Evolutionary conservation across 2,888 invertebrate species (phyloP), one percentile per base, ranked within the genome.

Genomic region (Chrysopilus asiliformis): DNA sequence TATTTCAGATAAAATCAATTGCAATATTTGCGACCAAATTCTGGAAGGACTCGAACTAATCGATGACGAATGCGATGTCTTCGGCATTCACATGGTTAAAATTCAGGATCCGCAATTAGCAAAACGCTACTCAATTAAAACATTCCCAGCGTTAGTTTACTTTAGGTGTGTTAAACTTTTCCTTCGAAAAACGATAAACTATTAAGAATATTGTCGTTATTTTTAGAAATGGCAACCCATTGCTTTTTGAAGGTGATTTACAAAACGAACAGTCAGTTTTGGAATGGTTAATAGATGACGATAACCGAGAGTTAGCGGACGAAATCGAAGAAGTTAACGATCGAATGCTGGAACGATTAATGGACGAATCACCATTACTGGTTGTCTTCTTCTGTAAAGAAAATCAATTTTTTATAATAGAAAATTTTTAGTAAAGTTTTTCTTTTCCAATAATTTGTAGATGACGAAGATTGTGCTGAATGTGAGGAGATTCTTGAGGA

Each of bases 251-350:
- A 74, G 90, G 90, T 17, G 90, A 91, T 64, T 66, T 91, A 32
- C 87, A 87, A 64, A 90, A 90, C 53, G 89, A 90, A 63, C 83
- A 87, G 51, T 84, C 84, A 1, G 87, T 91, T 17, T 65, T 91
- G 35, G 90, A 91, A 61, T 91, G 91, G 91, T 66, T 91, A 3
- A 79, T 85, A 46, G 90, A 91, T 56, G 91, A 91, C 53, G 90
- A 91, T 45, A 91, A 90, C 57, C 73, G 91, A 10, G 91, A 91
- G 64, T 59, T 91, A 47, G 87, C 87, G 14, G 91, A 91, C 64
- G 90, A 91, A 68, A 91, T 91, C 47, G 91, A 91, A 65, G 82
- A 85, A 20, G 89, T 91, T 7, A 91, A 91, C 53, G 80, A 79
- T 17, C 72, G 86, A 49, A 91, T 91, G 91, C 64, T 91, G 46